phyloP scores from a whole-genome alignment of 1,140 invertebrate genomes.

The Zaprionus taronus region DNA sequence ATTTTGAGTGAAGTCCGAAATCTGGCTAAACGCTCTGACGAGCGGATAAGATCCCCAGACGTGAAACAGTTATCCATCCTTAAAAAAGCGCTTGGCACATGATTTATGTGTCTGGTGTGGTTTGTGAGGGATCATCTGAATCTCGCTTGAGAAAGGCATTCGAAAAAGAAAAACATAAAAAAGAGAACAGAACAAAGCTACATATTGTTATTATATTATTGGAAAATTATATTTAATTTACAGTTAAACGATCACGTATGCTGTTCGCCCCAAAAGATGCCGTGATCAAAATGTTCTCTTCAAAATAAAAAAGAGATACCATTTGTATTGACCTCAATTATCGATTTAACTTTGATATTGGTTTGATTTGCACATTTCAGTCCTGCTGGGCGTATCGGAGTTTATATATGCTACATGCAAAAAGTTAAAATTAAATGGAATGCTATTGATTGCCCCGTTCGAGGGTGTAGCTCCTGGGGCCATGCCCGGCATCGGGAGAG shows the following conservation, averaged over 20 bases:
- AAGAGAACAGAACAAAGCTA: conserved; percentile 51
- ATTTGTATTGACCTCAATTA: conserved; percentile 80
- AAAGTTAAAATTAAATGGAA: conserved; percentile 80
- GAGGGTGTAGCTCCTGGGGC: conserved; percentile 11
- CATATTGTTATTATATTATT: conserved; percentile 84
- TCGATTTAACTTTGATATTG: conserved; percentile 85
- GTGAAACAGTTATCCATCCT: conserved; percentile 72
- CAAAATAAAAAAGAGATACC: conserved; percentile 16
- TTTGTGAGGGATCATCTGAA: conserved; percentile 70
- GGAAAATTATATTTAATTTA: conserved; percentile 84
- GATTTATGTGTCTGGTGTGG: conserved; percentile 78
- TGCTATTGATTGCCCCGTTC: conserved; percentile 75
- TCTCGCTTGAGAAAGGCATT: conserved; percentile 11
- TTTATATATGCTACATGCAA: conserved; percentile 32
- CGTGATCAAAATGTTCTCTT: conserved; percentile 36
- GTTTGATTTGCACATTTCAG: conserved; percentile 77
- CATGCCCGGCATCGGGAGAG: not conserved
- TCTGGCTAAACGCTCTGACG: conserved; percentile 34
- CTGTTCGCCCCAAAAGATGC: conserved; percentile 41
- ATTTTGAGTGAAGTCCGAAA: conserved; percentile 36
- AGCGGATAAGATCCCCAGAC: conserved; percentile 12
- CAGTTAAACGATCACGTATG: conserved; percentile 84
- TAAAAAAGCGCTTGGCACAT: conserved; percentile 40
- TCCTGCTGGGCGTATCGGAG: conserved; percentile 41
- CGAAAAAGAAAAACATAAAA: not conserved